phyloP scores from a whole-genome alignment of 2,113 vertebrate species.

The Taurulus bubalis region DNA sequence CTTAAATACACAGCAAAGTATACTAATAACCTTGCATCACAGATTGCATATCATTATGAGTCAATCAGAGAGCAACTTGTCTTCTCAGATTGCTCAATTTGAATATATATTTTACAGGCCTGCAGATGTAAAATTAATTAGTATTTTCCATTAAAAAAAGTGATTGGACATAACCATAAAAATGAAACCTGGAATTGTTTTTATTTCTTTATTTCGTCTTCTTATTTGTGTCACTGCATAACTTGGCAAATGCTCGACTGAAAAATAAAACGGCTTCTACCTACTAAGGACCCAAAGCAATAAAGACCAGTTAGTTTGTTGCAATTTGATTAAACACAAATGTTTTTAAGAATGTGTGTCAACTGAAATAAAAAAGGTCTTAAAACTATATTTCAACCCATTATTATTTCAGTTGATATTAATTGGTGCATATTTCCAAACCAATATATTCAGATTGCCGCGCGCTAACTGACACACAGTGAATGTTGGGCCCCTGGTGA shows the following conservation, averaged over 20 bases:
- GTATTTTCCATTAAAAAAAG: neutral
- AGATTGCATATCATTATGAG: neutral
- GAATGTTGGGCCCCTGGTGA: neutral
- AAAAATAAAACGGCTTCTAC: neutral
- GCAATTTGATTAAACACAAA: neutral
- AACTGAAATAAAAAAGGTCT: neutral
- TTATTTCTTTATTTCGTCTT: neutral
- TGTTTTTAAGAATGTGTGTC: neutral
- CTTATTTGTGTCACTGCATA: no score
- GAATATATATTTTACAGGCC: neutral
- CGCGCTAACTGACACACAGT: neutral
- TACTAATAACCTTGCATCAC: neutral
- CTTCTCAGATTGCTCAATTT: constrained; percentile 2
- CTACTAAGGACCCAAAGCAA: no score
- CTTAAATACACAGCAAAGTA: neutral
- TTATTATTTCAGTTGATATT: neutral
- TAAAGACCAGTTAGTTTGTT: neutral
- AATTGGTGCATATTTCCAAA: neutral
- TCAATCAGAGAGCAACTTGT: neutral
- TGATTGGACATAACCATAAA: neutral
- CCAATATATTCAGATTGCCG: neutral
- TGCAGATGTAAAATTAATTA: constrained; percentile 25
- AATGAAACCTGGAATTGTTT: neutral
- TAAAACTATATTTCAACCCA: neutral
- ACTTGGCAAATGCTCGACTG: neutral